Conservation (phyloP, 30 jellyfish, hydroid and myxozoan genomes). For the Cassiopea xamachana region DNA sequence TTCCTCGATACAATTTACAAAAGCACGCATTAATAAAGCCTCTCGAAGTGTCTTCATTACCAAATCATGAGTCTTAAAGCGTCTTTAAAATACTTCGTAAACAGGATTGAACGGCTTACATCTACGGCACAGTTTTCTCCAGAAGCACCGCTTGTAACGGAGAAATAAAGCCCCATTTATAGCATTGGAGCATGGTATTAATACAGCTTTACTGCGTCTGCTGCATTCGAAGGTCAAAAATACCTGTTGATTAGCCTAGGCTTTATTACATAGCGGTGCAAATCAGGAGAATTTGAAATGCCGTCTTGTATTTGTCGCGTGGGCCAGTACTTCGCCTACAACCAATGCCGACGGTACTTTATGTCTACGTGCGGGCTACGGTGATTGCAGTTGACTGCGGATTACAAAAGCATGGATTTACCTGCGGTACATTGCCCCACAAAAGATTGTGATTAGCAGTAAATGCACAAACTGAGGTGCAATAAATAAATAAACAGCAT, state of each 20-base stretch:
- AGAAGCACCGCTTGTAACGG: background rate
- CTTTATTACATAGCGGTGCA: background rate
- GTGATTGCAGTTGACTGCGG: background rate
- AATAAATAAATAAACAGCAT: background rate
- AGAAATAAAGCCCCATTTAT: background rate
- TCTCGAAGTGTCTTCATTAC: background rate
- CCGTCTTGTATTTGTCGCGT: slow-evolving; percentile 18
- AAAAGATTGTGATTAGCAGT: slow-evolving; percentile 1
- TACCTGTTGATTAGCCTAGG: background rate
- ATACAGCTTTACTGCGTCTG: background rate
- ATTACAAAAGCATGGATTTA: background rate
- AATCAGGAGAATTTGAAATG: background rate
- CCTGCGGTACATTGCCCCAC: background rate
- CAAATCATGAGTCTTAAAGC: background rate
- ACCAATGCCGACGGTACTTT: background rate
- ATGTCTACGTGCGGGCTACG: slow-evolving; percentile 6
- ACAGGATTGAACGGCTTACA: background rate
- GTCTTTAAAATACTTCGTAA: background rate
- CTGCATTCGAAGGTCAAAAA: background rate
- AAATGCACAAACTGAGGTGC: background rate
- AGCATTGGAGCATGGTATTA: background rate
- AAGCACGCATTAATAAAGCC: background rate
- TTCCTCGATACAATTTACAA: background rate
- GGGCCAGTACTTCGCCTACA: background rate
- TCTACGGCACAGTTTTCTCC: background rate